These are phyloP conservation scores for Semotilus atromaculatus DNA, from an alignment of 2,797 vertebrate species.

Conservation along the genomic window DNA sequence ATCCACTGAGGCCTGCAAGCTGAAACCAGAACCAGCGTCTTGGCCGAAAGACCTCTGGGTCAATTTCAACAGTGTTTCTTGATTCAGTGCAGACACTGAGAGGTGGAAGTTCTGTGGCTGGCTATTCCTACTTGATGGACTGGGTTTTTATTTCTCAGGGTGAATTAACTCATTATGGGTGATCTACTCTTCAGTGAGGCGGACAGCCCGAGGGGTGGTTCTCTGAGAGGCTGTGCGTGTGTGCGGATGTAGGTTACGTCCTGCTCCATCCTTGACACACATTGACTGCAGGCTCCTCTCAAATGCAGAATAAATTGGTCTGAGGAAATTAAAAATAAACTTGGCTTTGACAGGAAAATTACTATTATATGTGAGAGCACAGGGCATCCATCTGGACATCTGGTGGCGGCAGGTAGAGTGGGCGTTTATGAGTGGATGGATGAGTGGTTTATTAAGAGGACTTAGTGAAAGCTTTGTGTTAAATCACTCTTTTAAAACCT, in stretches of 20 bases:
- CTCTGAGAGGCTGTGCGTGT: conserved; percentile 1
- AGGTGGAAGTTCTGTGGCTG: not conserved
- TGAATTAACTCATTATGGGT: conserved; percentile 30
- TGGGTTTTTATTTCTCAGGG: conserved; percentile 24
- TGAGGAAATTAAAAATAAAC: conserved; percentile 38
- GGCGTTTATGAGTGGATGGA: conserved; percentile 8
- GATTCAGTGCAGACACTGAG: conserved; percentile 34
- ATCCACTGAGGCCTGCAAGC: conserved; percentile 37
- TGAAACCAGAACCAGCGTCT: conserved; percentile 40
- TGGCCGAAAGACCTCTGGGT: conserved; percentile 17
- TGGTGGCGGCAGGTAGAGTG: conserved; percentile 1
- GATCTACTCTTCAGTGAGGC: not conserved
- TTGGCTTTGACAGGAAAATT: not conserved
- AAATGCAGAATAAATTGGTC: conserved; percentile 35
- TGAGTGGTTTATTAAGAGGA: conserved; percentile 38
- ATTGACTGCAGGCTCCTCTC: conserved; percentile 25
- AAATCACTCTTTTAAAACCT: conserved; percentile 22
- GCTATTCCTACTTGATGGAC: not conserved
- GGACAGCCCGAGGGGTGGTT: not conserved
- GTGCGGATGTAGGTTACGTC: conserved; percentile 50
- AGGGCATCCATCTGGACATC: conserved; percentile 1
- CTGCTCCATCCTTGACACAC: conserved; percentile 58
- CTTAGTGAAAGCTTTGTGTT: conserved; percentile 31
- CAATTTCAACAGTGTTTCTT: conserved; percentile 17
- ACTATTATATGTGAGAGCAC: not conserved